Percentiles rank a stretch among this genome's conserved stretches.
phyloP scores from a whole-genome alignment of 2,797 vertebrate species.

The Balearica regulorum region DNA sequence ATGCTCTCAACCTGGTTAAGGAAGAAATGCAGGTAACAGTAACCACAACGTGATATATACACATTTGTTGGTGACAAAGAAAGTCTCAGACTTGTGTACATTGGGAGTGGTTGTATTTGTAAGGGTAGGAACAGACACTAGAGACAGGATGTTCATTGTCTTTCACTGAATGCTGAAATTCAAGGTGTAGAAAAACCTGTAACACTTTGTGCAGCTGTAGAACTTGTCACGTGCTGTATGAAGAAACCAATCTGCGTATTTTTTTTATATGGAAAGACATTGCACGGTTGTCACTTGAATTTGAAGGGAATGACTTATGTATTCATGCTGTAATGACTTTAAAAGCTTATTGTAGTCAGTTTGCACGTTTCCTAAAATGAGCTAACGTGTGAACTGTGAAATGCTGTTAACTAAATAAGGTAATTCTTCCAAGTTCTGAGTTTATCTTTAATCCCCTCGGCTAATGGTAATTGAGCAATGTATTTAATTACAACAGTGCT shows the following conservation, averaged over 20 bases:
- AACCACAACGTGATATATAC: neutral
- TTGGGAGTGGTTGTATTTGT: neutral
- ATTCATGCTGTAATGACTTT: neutral
- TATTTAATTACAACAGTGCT: neutral
- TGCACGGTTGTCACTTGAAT: neutral
- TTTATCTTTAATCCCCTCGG: neutral
- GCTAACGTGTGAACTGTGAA: neutral
- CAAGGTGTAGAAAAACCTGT: neutral
- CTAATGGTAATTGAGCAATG: neutral
- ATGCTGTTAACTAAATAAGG: neutral
- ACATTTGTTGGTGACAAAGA: neutral
- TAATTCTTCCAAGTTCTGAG: neutral
- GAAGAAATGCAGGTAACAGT: neutral
- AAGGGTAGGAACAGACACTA: neutral
- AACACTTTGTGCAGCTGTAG: neutral
- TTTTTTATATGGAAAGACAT: neutral
- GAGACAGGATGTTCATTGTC: neutral
- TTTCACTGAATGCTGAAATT: neutral
- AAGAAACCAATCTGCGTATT: neutral
- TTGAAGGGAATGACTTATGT: neutral
- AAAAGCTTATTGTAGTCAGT: neutral
- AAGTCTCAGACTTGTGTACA: neutral
- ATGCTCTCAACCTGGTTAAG: neutral
- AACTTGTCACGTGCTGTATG: fast-evolving
- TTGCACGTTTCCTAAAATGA: neutral